Conservation (phyloP, 2,797 vertebrate genomes). For the Rachycentron canadum region DNA sequence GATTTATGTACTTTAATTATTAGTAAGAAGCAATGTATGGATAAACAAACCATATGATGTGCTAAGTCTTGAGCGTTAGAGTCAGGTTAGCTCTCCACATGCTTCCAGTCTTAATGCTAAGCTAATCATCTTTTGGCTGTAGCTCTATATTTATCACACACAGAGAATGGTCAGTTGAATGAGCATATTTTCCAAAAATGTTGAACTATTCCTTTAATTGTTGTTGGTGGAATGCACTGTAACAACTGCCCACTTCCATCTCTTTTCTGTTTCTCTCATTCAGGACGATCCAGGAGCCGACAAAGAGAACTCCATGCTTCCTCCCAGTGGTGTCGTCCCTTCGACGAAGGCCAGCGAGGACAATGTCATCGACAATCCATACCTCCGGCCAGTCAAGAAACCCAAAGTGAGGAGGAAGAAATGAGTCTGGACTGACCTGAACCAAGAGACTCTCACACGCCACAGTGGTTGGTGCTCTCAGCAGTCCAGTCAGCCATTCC, state of each 20-base stretch:
- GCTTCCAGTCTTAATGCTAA: background rate
- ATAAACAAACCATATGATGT: too few relatives aligned
- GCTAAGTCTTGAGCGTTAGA: too few relatives aligned
- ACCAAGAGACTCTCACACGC: conserved; percentile 41
- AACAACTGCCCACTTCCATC: background rate
- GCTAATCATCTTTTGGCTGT: background rate
- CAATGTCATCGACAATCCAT: conserved; percentile 96
- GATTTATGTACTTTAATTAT: too few relatives aligned
- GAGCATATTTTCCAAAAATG: background rate
- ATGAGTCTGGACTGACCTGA: conserved; percentile 74
- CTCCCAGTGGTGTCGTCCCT: conserved; percentile 87
- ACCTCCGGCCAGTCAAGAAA: conserved; percentile 96
- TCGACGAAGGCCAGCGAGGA: conserved; percentile 91
- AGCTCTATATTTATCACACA: background rate
- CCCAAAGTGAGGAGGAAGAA: conserved; percentile 99
- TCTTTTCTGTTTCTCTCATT: conserved; percentile 15
- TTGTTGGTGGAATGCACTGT: too few relatives aligned
- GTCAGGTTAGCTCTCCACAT: background rate
- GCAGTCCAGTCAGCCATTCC: conserved; percentile 13
- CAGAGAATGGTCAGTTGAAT: background rate
- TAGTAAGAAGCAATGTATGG: too few relatives aligned
- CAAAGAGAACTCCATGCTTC: conserved; percentile 94
- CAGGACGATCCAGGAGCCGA: conserved; percentile 94
- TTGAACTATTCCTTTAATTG: background rate
- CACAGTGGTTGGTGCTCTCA: conserved; percentile 27